phyloP scores from a whole-genome alignment of 92 coral and sea anemone species.

The Actinostola sp. region DNA sequence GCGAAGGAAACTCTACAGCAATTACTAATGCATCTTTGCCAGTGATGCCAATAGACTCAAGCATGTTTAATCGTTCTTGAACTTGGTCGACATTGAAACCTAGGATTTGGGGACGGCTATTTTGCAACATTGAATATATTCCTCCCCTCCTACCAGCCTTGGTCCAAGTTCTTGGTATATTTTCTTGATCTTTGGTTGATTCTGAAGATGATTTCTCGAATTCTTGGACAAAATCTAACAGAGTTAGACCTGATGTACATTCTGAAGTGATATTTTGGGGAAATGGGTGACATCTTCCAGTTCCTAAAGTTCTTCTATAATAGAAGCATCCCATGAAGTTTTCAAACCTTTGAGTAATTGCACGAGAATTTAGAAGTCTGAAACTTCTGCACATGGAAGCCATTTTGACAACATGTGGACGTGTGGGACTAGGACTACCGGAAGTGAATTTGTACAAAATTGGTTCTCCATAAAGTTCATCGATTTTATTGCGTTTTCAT shows the following conservation, averaged over 20 bases:
- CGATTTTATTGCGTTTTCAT: too few relatives aligned
- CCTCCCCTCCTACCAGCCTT: constrained; percentile 29
- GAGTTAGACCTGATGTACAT: background rate
- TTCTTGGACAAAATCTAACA: constrained; percentile 23
- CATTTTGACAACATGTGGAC: constrained; percentile 32
- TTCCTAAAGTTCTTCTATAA: background rate
- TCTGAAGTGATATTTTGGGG: background rate
- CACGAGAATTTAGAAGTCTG: background rate
- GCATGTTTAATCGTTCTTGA: constrained; percentile 61
- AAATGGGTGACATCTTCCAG: background rate
- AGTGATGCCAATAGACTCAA: constrained; percentile 63
- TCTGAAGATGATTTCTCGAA: constrained; percentile 8
- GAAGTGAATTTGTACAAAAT: constrained; percentile 4
- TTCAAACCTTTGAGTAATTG: background rate
- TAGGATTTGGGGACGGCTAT: constrained; percentile 59
- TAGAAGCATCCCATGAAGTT: background rate
- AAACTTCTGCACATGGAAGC: constrained; percentile 1
- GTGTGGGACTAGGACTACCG: constrained; percentile 35
- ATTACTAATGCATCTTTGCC: constrained; percentile 79
- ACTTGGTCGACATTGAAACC: constrained; percentile 69
- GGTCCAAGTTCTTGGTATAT: constrained; percentile 21
- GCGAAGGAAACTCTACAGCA: constrained; percentile 79
- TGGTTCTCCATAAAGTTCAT: too few relatives aligned
- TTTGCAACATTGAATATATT: constrained; percentile 48
- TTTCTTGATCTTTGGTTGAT: background rate